A percentile compares a stretch with the other conserved stretches of the same genome.
phyloP scores from a whole-genome alignment of 2,797 vertebrate species.

The Thripadectes ignobilis region DNA sequence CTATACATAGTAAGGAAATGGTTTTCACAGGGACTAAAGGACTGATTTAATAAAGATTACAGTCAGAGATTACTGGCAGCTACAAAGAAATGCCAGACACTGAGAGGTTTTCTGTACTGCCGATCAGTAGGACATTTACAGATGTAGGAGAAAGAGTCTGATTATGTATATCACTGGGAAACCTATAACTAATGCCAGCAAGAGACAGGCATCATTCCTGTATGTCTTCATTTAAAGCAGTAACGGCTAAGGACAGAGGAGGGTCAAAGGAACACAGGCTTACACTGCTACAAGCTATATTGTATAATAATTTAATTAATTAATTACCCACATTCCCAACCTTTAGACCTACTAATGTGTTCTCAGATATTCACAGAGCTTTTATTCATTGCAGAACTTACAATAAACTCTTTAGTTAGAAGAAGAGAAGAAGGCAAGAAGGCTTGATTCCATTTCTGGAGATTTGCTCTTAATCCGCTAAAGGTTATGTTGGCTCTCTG shows the following conservation, averaged over 20 bases:
- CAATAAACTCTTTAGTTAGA: conserved; percentile 32
- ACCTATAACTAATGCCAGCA: background rate
- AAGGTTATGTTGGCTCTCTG: conserved; percentile 54
- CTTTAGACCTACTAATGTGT: conserved; percentile 57
- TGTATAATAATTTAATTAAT: conserved; percentile 64
- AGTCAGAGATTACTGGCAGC: conserved; percentile 47
- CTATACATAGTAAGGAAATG: conserved; percentile 42
- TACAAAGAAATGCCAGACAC: conserved; percentile 16
- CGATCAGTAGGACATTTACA: background rate
- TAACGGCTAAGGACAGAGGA: conserved; percentile 33
- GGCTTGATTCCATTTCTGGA: conserved; percentile 54
- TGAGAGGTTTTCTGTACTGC: background rate
- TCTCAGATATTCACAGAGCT: conserved; percentile 51
- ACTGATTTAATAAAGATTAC: conserved; percentile 62
- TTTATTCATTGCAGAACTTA: conserved; percentile 56
- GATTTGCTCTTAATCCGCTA: conserved; percentile 63
- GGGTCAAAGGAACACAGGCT: conserved; percentile 21
- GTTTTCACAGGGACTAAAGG: conserved; percentile 26
- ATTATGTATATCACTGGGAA: background rate
- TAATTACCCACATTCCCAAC: conserved; percentile 44
- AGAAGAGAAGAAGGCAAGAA: conserved; percentile 22
- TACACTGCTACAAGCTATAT: conserved; percentile 27
- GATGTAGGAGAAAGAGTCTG: conserved; percentile 1
- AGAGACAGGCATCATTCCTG: conserved; percentile 9
- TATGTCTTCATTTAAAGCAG: conserved; percentile 29